phyloP scores from a whole-genome alignment of 2,797 vertebrate genomes.

The Coregonus sp. region DNA sequence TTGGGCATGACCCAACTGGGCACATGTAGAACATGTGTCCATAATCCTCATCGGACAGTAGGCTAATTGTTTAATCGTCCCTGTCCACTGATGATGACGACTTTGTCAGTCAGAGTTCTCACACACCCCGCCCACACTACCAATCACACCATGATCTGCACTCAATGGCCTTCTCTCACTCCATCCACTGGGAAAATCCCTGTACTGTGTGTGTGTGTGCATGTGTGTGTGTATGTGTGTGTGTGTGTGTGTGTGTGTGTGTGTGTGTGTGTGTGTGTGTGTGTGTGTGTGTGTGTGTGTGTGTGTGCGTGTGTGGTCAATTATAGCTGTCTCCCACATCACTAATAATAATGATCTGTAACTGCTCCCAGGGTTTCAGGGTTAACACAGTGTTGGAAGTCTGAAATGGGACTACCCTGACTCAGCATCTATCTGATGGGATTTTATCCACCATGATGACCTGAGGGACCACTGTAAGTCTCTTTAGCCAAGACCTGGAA shows the following conservation, averaged over 20 bases:
- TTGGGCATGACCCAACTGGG: neutral
- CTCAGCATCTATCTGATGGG: slow-evolving; percentile 54
- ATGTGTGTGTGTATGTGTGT: slow-evolving; percentile 19
- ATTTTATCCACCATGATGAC: slow-evolving; percentile 8
- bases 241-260: neutral
- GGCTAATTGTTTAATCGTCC: neutral
- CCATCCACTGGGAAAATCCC: neutral
- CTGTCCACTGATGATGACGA: neutral
- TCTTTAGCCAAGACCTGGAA: neutral
- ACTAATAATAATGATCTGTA: neutral
- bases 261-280: neutral
- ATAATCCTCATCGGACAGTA: neutral
- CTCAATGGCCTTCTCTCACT: neutral
- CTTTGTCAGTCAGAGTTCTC: neutral
- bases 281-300: neutral
- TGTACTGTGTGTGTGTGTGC: slow-evolving; percentile 1
- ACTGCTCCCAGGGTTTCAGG: neutral
- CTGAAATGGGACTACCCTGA: slow-evolving; percentile 56
- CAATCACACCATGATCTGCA: neutral
- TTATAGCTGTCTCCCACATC: neutral
- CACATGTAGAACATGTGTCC: neutral
- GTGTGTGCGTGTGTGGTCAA: neutral
- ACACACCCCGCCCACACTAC: neutral
- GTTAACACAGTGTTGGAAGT: slow-evolving; percentile 7
- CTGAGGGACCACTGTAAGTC: neutral